phyloP scores from a whole-genome alignment of 2,797 vertebrate species.

The Atherinosoma microstoma region DNA sequence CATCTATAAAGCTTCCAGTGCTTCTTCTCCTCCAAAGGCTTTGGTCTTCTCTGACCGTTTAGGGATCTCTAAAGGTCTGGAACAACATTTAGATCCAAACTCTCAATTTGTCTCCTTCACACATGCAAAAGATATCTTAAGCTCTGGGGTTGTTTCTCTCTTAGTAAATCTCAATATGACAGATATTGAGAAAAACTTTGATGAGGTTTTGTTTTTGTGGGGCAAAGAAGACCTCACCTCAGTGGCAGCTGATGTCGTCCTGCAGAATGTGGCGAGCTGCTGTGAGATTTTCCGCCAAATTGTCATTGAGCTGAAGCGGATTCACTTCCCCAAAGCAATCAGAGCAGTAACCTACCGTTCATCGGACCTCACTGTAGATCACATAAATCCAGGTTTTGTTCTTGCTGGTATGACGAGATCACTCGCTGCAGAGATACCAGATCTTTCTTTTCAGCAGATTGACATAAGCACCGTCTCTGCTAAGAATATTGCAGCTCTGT shows the following conservation, averaged over 20 bases:
- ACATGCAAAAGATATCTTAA: conserved; percentile 62
- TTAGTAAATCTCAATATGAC: conserved; percentile 68
- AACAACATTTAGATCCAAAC: conserved; percentile 76
- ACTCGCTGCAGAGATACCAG: conserved; percentile 80
- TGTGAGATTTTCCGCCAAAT: conserved; percentile 87
- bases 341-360: conserved; percentile 85
- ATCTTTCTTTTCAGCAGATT: conserved; percentile 82
- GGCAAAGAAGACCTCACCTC: conserved; percentile 81
- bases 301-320: conserved; percentile 79
- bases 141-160: conserved; percentile 61
- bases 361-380: conserved; percentile 81
- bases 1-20: conserved; percentile 28
- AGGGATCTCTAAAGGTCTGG: conserved; percentile 81
- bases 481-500: conserved; percentile 80
- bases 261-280: conserved; percentile 79
- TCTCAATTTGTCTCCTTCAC: conserved; percentile 54
- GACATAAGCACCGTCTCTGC: conserved; percentile 71
- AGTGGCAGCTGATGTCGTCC: conserved; percentile 54
- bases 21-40: conserved; percentile 60
- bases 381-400: conserved; percentile 85
- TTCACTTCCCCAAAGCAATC: conserved; percentile 69
- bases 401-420: conserved; percentile 87
- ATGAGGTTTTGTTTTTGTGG: conserved; percentile 88
- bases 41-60: conserved; percentile 85
- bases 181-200: conserved; percentile 68